Conservation (phyloP, 2,113 vertebrate species). For the Tympanuchus pallidicinctus region DNA sequence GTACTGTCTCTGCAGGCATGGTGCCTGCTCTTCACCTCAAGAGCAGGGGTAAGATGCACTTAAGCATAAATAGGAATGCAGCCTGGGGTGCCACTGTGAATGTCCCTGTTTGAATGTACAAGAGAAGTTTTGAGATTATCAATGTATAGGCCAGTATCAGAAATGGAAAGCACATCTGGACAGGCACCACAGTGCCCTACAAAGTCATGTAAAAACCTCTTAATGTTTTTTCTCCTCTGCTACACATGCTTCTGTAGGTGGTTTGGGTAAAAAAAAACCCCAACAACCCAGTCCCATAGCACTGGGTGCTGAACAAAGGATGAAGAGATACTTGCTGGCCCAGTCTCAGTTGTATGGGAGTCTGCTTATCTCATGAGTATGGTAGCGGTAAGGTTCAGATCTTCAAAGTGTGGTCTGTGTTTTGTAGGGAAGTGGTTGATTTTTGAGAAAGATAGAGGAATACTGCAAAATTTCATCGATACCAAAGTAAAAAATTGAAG, state of each 20-base stretch:
- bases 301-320: neutral
- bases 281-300: neutral
- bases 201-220: neutral
- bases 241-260: neutral
- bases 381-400: neutral
- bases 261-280: neutral
- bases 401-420: neutral
- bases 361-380: neutral
- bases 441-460: neutral
- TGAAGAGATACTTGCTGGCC: neutral
- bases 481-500: neutral
- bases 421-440: neutral
- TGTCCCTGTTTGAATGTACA: neutral
- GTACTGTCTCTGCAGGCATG: neutral
- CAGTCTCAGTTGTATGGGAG: neutral
- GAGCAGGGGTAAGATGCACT: neutral
- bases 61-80: conserved; percentile 25
- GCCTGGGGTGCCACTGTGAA: neutral
- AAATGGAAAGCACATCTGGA: neutral
- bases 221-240: neutral
- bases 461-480: neutral
- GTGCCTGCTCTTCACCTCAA: neutral
- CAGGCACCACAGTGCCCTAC: neutral
- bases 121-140: neutral
- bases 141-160: neutral